A percentile compares a stretch with the other conserved stretches of the same genome.
Conservation (phyloP, 2,113 vertebrate species). For the Pollimyrus isidori region DNA sequence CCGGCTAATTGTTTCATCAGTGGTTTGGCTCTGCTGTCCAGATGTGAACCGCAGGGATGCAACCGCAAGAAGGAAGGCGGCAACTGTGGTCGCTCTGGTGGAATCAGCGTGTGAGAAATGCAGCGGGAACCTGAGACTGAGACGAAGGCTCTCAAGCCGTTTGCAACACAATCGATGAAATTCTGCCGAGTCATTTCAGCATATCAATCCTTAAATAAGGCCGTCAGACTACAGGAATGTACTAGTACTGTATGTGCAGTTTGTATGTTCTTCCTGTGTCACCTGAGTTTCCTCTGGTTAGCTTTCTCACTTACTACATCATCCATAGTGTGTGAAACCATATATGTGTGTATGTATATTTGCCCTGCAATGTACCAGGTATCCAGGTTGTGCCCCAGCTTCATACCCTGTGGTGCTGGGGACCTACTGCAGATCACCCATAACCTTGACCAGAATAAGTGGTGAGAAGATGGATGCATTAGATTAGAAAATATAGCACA, state of each 20-base stretch:
- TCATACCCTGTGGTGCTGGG: background rate
- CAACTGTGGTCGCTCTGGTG: background rate
- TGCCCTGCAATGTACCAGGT: background rate
- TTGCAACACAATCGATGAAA: background rate
- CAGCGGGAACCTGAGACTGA: background rate
- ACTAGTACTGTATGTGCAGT: background rate
- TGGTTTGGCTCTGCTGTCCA: background rate
- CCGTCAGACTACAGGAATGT: background rate
- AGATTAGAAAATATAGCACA: constrained; percentile 25
- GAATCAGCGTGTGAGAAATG: background rate
- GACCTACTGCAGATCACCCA: background rate
- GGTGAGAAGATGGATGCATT: background rate
- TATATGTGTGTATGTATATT: constrained; percentile 25
- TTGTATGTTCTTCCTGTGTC: background rate
- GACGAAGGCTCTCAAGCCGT: background rate
- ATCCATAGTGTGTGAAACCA: constrained; percentile 20
- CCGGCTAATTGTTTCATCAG: background rate
- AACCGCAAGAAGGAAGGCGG: background rate
- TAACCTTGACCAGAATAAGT: background rate
- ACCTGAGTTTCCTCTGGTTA: background rate
- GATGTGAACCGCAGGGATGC: background rate
- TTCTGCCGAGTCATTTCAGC: background rate
- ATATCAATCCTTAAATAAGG: background rate
- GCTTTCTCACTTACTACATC: background rate
- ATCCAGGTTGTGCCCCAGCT: background rate